These are phyloP conservation scores for Gisinianus flammeolus DNA, from an alignment of 2,888 invertebrate species.

Conservation along the genomic window DNA sequence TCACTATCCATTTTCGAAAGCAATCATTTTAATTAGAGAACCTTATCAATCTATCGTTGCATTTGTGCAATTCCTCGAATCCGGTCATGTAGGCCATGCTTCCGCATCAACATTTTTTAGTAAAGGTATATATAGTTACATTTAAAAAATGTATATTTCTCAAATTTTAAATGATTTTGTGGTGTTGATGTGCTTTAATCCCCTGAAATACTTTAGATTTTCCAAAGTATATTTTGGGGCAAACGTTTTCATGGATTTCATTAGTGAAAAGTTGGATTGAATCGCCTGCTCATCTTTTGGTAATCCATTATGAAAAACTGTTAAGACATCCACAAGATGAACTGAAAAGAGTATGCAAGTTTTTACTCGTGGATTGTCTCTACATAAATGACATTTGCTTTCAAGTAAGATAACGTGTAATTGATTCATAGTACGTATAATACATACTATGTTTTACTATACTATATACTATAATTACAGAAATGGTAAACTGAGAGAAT, in stretches of 20 bases:
- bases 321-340: slow-evolving; percentile 46
- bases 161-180: neutral
- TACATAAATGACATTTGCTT: slow-evolving; percentile 49
- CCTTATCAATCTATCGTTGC: slow-evolving; percentile 61
- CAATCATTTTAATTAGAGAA: slow-evolving; percentile 60
- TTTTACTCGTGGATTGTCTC: slow-evolving; percentile 48
- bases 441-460: no score
- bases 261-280: slow-evolving; percentile 58
- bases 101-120: slow-evolving; percentile 59
- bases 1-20: slow-evolving; percentile 50
- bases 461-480: no score
- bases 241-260: slow-evolving; percentile 58
- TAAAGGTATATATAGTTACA: slow-evolving; percentile 56
- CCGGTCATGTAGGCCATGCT: slow-evolving; percentile 60
- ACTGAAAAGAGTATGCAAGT: slow-evolving; percentile 45
- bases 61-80: slow-evolving; percentile 60
- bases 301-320: slow-evolving; percentile 59
- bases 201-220: slow-evolving; percentile 56
- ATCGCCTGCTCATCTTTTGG: slow-evolving; percentile 48
- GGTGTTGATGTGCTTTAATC: neutral
- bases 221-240: slow-evolving; percentile 56
- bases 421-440: no score
- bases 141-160: neutral
- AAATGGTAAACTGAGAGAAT: no score
- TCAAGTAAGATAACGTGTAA: slow-evolving; percentile 41